Evolutionary conservation across 2,797 vertebrate genomes (phyloP), one percentile per base, ranked within the genome.

Genomic region (Myiothlypis chrysogaster): DNA sequence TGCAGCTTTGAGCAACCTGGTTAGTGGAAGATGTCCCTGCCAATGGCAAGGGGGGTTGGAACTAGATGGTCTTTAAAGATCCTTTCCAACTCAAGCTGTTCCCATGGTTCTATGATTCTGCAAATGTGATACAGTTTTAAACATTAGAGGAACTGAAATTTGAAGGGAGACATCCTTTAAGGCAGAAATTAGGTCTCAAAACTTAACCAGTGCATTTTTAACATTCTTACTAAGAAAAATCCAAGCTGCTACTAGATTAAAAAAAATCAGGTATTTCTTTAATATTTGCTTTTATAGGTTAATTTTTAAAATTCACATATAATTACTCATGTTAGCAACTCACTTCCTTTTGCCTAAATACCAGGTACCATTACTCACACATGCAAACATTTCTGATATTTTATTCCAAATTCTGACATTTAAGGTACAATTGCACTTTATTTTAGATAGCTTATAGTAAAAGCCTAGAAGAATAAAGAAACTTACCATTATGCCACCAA

Each of bases 171-270:
- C 11, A 66, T 78, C 41, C 41, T 76, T 93, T 96, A 94, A 95
- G 94, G 94, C 94, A 95, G 73, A 92, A 92, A 78, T 71, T 65
- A 78, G 25, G 66, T 82, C 61, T 93, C 46, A 87, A 60, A 89
- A 89, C 52, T 50, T 83, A 95, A 95, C 83, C 89, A 95, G 87
- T 97, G 94, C 85, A 91, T 75, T 93, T 92, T 93, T 81, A 89
- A 60, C 27, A 57, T 89, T 92, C 56, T 93, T 93, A 71, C 71
- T 69, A 92, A 92, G n/a, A 95, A 95, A 96, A 95, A 71, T 9
- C 4, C 75, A 94, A 88, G 24, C 55, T 50, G 60, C 59, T 96
- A 76, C 69, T 83, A 73, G 27, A 72, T 84, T 0, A 75, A 78
- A 96, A 96, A 69, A 56, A 71, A 81, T 92, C 22, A 93, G 82